Evolutionary conservation across 2,797 vertebrate species (phyloP).

Genomic region (Hypotaenidia philippensis): DNA sequence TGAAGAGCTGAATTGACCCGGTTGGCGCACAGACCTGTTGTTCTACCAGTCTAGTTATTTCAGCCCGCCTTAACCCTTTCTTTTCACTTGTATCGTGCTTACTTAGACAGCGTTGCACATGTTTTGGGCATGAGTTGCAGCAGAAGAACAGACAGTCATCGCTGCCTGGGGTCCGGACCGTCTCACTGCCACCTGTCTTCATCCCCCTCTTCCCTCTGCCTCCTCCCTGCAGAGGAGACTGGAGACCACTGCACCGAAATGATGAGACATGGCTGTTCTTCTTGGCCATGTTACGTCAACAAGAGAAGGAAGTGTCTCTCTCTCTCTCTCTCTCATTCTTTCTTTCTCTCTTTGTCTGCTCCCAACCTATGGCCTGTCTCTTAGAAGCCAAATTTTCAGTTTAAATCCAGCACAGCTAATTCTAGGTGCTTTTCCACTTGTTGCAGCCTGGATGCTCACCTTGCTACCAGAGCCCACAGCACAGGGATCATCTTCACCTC

Average conservation of each 20-base stretch:
- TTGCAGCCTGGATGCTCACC: neutral
- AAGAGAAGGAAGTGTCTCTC: neutral
- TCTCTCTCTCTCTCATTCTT: neutral
- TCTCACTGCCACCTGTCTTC: neutral
- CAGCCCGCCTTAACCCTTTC: conserved; percentile 29
- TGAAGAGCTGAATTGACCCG: conserved; percentile 46
- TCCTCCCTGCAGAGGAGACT: neutral
- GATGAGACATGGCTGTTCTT: neutral
- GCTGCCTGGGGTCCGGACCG: rapidly evolving
- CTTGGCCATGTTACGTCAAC: neutral
- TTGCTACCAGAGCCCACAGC: neutral
- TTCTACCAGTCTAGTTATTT: conserved; percentile 28
- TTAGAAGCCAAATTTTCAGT: neutral
- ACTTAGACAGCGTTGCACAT: neutral
- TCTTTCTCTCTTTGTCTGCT: neutral
- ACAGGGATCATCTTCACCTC: neutral
- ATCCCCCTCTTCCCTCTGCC: neutral
- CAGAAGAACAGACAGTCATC: neutral
- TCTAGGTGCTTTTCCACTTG: neutral
- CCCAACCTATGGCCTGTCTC: neutral
- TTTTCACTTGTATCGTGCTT: neutral
- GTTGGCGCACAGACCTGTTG: conserved; percentile 31
- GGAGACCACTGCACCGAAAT: neutral
- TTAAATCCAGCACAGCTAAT: neutral
- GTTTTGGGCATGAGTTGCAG: neutral